These are phyloP conservation scores for Drosophila picticornis DNA, from an alignment of 2,888 invertebrate species.

Conservation along the genomic window DNA sequence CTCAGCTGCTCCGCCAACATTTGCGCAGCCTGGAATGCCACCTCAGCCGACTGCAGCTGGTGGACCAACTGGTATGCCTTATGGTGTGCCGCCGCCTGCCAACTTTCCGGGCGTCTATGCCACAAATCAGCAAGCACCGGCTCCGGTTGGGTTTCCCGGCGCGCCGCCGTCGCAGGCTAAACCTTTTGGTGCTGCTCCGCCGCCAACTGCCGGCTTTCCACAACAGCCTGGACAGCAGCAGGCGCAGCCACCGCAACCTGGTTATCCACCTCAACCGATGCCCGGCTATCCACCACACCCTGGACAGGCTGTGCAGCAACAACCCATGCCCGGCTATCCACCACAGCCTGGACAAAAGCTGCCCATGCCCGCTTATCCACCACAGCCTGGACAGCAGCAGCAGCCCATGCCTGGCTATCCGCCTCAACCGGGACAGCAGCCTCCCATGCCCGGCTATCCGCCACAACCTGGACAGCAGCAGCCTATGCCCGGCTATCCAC, in stretches of 20 bases:
- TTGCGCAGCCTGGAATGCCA: constrained; percentile 22
- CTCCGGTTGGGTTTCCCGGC: constrained; percentile 29
- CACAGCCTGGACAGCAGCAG: constrained; percentile 40
- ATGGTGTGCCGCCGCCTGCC: constrained; percentile 55
- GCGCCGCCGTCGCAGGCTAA: constrained; percentile 33
- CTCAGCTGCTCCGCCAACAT: constrained; percentile 21
- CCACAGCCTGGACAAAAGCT: constrained; percentile 63
- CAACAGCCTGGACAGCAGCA: constrained; percentile 67
- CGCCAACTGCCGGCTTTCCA: constrained; percentile 36
- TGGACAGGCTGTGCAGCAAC: constrained; percentile 48
- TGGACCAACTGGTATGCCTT: constrained; percentile 43
- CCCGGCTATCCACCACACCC: constrained; percentile 67
- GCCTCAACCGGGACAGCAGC: constrained; percentile 67
- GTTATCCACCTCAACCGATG: constrained; percentile 65
- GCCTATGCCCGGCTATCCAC: constrained; percentile 64
- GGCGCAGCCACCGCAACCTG: constrained; percentile 7
- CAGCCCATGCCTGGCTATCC: constrained; percentile 34
- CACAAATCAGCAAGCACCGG: constrained; percentile 38
- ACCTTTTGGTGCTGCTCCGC: constrained; percentile 46
- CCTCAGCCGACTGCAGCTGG: constrained; percentile 38
- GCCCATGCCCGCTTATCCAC: constrained; percentile 19
- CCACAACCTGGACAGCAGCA: constrained; percentile 19
- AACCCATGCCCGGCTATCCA: constrained; percentile 59
- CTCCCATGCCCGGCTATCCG: neutral
- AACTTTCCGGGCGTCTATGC: constrained; percentile 37